Evolutionary conservation across 2,797 vertebrate species (phyloP).

Genomic region (Myripristis murdjan): DNA sequence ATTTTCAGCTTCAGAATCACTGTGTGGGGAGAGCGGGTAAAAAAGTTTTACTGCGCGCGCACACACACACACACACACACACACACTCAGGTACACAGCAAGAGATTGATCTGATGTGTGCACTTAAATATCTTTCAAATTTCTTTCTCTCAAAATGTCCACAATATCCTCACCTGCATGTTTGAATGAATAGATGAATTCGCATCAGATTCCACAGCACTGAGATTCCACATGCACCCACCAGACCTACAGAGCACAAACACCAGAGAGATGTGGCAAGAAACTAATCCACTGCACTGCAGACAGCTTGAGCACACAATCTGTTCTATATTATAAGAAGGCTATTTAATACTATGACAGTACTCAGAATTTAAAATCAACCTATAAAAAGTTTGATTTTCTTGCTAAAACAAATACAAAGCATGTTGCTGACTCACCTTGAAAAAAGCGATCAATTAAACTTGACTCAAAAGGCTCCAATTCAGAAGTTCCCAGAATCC

Average conservation of each 20-base stretch:
- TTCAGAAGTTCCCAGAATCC: conserved; percentile 59
- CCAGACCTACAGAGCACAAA: conserved; percentile 80
- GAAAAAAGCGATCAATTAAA: conserved; percentile 69
- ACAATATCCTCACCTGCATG: conserved; percentile 84
- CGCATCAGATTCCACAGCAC: conserved; percentile 88
- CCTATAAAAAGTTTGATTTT: background rate
- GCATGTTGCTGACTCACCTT: conserved; percentile 69
- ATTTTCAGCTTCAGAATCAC: conserved; percentile 49
- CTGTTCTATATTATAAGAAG: background rate
- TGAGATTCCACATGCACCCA: conserved; percentile 88
- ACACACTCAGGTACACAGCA: background rate
- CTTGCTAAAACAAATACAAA: background rate
- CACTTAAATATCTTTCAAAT: background rate
- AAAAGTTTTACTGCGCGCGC: background rate
- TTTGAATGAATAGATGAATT: conserved; percentile 87
- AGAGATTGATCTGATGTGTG: background rate
- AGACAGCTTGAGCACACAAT: too few relatives aligned
- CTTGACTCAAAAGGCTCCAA: conserved; percentile 52
- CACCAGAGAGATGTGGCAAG: background rate
- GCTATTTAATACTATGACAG: background rate
- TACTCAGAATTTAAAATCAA: background rate
- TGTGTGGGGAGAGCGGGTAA: conserved; percentile 16
- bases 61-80: background rate
- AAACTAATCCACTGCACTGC: background rate
- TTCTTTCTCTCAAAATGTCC: background rate